Percentiles rank a stretch among this genome's conserved stretches.
Conservation (phyloP, 1,140 invertebrate species). For the Pogonognathellus flavescens region DNA sequence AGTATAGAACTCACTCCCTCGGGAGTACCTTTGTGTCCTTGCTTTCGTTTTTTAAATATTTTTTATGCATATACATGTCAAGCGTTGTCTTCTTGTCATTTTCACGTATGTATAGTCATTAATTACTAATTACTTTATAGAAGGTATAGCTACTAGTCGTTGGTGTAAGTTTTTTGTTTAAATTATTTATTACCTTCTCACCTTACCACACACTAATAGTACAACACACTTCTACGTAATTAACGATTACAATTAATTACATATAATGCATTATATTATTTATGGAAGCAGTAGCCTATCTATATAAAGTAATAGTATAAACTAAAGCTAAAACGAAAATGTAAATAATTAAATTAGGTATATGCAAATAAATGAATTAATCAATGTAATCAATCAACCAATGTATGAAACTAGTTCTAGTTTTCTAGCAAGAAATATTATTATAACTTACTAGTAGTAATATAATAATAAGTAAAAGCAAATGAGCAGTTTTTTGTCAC, state of each 20-base stretch:
- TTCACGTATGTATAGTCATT: too few species aligned
- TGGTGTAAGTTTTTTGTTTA: too few species aligned
- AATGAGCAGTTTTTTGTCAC: slow-evolving; percentile 41
- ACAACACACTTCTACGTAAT: background rate
- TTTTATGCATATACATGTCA: slow-evolving; percentile 13
- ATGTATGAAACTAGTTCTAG: too few species aligned
- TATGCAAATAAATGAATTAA: slow-evolving; percentile 39
- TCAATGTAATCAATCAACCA: background rate
- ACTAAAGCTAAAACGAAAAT: slow-evolving; percentile 4
- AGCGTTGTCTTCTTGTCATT: slow-evolving; percentile 40
- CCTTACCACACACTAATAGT: background rate
- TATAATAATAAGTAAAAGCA: slow-evolving; percentile 6
- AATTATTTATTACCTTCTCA: too few species aligned
- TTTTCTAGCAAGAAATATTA: too few species aligned
- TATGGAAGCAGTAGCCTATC: too few species aligned
- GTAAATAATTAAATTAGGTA: slow-evolving; percentile 5
- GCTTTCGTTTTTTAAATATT: slow-evolving; percentile 1
- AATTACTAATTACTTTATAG: too few species aligned
- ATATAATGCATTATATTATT: too few species aligned
- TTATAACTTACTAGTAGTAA: too few species aligned
- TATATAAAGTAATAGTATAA: background rate
- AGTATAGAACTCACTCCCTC: background rate
- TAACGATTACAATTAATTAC: too few species aligned
- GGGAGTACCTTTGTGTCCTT: background rate
- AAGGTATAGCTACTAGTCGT: too few species aligned